phyloP scores from a whole-genome alignment of 2,113 vertebrate species.

The Ammodytes marinus region DNA sequence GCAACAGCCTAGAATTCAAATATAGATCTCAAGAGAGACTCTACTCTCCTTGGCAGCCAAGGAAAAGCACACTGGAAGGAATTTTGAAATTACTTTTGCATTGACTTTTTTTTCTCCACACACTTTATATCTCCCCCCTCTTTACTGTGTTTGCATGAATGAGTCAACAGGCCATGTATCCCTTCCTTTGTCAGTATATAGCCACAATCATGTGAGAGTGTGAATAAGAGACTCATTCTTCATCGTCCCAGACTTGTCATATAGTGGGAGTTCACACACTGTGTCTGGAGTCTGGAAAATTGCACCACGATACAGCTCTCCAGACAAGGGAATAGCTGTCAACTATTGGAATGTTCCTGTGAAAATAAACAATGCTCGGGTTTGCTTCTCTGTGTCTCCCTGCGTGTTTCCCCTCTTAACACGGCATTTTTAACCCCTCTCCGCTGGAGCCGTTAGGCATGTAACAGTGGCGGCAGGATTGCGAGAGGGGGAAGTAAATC shows the following conservation, averaged over 20 bases:
- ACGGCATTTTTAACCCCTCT: slow-evolving; percentile 60
- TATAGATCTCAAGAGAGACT: slow-evolving; percentile 70
- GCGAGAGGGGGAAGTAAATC: slow-evolving; percentile 78
- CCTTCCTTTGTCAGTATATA: slow-evolving; percentile 19
- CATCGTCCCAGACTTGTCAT: slow-evolving; percentile 60
- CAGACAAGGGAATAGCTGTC: slow-evolving; percentile 82
- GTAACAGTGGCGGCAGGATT: slow-evolving; percentile 71
- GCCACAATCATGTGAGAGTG: slow-evolving; percentile 53
- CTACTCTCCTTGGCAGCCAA: slow-evolving; percentile 40
- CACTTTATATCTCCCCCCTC: neutral
- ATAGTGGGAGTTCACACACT: slow-evolving; percentile 66
- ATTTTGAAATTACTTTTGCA: neutral
- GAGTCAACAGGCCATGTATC: slow-evolving; percentile 33
- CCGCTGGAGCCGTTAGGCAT: slow-evolving; percentile 52
- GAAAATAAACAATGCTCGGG: slow-evolving; percentile 83
- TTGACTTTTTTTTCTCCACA: neutral
- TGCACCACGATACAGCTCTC: slow-evolving; percentile 62
- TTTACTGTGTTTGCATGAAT: slow-evolving; percentile 11
- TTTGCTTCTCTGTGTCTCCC: slow-evolving; percentile 51
- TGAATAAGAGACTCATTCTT: slow-evolving; percentile 73
- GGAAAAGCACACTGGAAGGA: slow-evolving; percentile 23
- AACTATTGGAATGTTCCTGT: slow-evolving; percentile 82
- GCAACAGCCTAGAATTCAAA: slow-evolving; percentile 73
- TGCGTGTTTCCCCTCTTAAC: slow-evolving; percentile 51
- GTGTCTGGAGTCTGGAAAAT: slow-evolving; percentile 80